These are phyloP conservation scores for Rhagonycha lutea DNA, from an alignment of 2,888 invertebrate species.

Conservation along the genomic window DNA sequence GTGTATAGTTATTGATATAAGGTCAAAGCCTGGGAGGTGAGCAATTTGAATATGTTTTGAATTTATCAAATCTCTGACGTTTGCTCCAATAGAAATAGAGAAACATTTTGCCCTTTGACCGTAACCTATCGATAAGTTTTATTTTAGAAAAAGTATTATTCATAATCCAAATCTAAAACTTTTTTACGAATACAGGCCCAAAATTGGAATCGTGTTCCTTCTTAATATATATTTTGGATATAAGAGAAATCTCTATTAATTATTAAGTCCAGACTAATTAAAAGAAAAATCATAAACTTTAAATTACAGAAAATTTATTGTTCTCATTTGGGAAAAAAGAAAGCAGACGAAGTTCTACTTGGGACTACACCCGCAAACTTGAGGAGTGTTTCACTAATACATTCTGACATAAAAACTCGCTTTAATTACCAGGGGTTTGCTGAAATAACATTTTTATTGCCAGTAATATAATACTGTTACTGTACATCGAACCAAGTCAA, in stretches of 20 bases:
- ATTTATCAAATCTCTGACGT: background rate
- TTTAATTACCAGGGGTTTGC: constrained; percentile 34
- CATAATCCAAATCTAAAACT: background rate
- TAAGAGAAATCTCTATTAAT: background rate
- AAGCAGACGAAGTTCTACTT: background rate
- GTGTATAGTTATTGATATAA: background rate
- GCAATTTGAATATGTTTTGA: background rate
- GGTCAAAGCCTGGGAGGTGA: background rate
- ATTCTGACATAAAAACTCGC: constrained; percentile 31
- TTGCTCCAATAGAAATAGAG: background rate
- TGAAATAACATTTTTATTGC: constrained; percentile 34
- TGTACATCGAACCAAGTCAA: background rate
- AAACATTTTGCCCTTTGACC: background rate
- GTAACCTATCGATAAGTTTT: background rate
- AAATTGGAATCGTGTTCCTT: background rate
- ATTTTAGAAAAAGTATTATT: background rate
- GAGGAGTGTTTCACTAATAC: constrained; percentile 32
- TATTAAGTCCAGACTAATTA: background rate
- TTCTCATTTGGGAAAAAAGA: background rate
- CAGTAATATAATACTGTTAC: constrained; percentile 18
- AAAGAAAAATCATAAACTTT: background rate
- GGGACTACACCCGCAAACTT: constrained; percentile 25
- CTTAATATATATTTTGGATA: too few relatives aligned
- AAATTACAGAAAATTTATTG: background rate
- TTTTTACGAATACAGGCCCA: background rate